A percentile compares a stretch with the other conserved stretches of the same genome.
These are phyloP conservation scores for Thalassoma bifasciatum DNA, from an alignment of 2,113 vertebrate genomes.

Conservation along the genomic window DNA sequence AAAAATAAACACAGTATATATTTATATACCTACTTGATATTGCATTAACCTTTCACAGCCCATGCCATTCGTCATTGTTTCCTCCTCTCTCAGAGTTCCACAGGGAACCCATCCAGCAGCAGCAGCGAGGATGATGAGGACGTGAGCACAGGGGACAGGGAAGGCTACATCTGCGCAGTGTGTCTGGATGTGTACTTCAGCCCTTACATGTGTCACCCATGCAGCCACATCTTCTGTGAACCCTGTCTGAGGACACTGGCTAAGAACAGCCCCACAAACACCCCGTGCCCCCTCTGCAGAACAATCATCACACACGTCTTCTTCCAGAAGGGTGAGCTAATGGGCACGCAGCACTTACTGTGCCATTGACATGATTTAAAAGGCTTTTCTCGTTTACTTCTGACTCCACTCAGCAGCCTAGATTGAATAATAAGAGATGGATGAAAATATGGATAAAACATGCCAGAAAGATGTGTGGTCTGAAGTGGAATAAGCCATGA, in stretches of 20 bases:
- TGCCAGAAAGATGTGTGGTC: neutral
- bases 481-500: neutral
- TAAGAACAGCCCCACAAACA: constrained; percentile 90
- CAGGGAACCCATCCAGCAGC: constrained; percentile 73
- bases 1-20: too few species aligned
- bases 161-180: constrained; percentile 93
- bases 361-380: constrained; percentile 20
- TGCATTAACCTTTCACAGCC: too few species aligned
- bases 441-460: neutral
- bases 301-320: constrained; percentile 92
- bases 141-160: constrained; percentile 67
- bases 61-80: neutral
- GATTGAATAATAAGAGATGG: neutral
- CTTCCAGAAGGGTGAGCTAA: constrained; percentile 92
- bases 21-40: too few species aligned
- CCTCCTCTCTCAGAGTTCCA: constrained; percentile 71
- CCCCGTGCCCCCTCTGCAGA: constrained; percentile 95
- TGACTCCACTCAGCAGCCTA: neutral
- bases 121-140: constrained; percentile 70
- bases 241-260: constrained; percentile 96
- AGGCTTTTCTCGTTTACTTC: neutral
- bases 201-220: constrained; percentile 96
- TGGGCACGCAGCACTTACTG: neutral
- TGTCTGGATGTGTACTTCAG: constrained; percentile 97
- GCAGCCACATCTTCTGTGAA: constrained; percentile 97